Evolutionary conservation across 2,888 invertebrate species (phyloP).

Genomic region (Drosophila mayaguana): DNA sequence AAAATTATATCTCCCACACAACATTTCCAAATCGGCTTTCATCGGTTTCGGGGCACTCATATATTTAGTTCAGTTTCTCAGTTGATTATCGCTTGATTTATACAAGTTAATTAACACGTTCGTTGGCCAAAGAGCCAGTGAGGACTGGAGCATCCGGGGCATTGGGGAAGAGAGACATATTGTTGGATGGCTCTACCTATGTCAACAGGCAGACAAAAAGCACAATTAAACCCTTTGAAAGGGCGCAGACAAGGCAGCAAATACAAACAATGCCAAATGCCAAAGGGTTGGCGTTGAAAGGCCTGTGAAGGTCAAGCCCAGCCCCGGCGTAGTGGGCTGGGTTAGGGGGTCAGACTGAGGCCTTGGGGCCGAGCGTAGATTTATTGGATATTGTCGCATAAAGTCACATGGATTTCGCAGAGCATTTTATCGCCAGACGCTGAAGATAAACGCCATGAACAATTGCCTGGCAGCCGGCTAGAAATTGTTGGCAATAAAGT

Average conservation of each 20-base stretch:
- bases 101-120: constrained; percentile 79
- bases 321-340: background rate
- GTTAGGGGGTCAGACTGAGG: constrained; percentile 9
- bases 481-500: constrained; percentile 50
- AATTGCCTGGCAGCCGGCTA: constrained; percentile 49
- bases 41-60: constrained; percentile 11
- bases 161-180: constrained; percentile 28
- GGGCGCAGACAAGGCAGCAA: constrained; percentile 59
- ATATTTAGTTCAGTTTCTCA: constrained; percentile 32
- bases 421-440: constrained; percentile 74
- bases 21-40: constrained; percentile 7
- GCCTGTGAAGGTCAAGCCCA: constrained; percentile 60
- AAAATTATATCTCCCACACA: background rate
- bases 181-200: constrained; percentile 57
- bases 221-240: constrained; percentile 77
- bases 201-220: constrained; percentile 73
- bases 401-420: constrained; percentile 70
- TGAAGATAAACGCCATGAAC: constrained; percentile 75
- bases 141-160: constrained; percentile 8
- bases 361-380: constrained; percentile 58
- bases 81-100: constrained; percentile 68
- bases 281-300: constrained; percentile 34
- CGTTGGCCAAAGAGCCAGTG: constrained; percentile 46
- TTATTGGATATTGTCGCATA: constrained; percentile 81
- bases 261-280: constrained; percentile 58